Evolutionary conservation across 2,113 vertebrate genomes (phyloP).

Genomic region (Cranoglanis bouderius): DNA sequence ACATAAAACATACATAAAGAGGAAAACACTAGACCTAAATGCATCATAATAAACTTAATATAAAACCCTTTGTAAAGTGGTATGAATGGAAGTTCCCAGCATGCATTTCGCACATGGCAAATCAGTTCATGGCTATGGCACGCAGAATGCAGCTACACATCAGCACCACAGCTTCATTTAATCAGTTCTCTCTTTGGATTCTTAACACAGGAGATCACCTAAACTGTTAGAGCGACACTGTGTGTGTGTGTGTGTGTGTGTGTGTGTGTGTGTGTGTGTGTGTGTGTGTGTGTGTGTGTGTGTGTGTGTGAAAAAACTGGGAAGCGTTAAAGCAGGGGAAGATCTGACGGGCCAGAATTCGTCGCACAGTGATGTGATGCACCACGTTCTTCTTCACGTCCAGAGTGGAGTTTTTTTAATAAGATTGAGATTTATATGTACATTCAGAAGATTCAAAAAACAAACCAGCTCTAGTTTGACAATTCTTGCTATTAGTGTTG

Average conservation of each 20-base stretch:
- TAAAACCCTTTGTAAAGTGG: neutral
- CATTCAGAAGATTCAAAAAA: neutral
- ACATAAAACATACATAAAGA: conserved; percentile 23
- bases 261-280: conserved; percentile 51
- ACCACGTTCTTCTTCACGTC: conserved; percentile 38
- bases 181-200: conserved; percentile 64
- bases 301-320: conserved; percentile 55
- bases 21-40: neutral
- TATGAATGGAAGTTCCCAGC: conserved; percentile 46
- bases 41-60: conserved; percentile 20
- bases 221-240: conserved; percentile 67
- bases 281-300: neutral
- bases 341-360: conserved; percentile 61
- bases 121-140: conserved; percentile 51
- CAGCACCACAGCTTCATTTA: conserved; percentile 55
- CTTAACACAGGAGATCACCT: conserved; percentile 74
- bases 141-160: conserved; percentile 27
- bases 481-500: neutral
- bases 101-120: conserved; percentile 60
- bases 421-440: neutral
- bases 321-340: conserved; percentile 66
- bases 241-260: conserved; percentile 60
- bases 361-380: conserved; percentile 62
- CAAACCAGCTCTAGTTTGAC: neutral
- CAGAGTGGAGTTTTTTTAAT: conserved; percentile 4